Evolutionary conservation across 2,113 vertebrate genomes (phyloP).

Genomic region (Camelus bactrianus): DNA sequence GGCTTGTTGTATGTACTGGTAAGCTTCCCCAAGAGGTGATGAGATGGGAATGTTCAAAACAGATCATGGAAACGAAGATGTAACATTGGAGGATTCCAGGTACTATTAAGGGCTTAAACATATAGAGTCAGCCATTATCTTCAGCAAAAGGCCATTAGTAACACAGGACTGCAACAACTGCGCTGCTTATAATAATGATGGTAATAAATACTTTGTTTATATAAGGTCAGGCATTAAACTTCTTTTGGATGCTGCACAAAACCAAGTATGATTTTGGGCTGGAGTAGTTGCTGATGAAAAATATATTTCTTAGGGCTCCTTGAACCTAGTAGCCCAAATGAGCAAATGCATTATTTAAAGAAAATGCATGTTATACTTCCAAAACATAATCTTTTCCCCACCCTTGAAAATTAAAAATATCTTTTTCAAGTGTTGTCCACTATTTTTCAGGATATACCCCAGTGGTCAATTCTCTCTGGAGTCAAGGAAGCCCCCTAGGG

Average conservation of each 20-base stretch:
- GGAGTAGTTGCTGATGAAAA: not conserved
- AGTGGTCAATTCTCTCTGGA: not conserved
- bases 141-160: not conserved
- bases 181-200: not conserved
- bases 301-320: not conserved
- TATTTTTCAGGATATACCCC: not conserved
- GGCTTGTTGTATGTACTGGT: not conserved
- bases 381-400: not conserved
- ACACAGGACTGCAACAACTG: not conserved
- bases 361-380: not conserved
- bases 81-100: not conserved
- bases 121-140: not conserved
- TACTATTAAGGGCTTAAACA: not conserved
- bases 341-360: not conserved
- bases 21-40: not conserved
- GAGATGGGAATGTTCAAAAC: not conserved
- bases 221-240: not conserved
- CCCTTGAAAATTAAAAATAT: not conserved
- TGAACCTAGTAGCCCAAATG: not conserved
- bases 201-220: not conserved
- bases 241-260: not conserved
- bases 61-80: not conserved
- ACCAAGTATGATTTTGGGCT: not conserved
- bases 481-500: not conserved
- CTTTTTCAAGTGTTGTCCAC: not conserved